Percentiles rank a stretch among this genome's conserved stretches.
Evolutionary conservation across 2,797 vertebrate genomes (phyloP).

Genomic region (Anolis apletophallus): DNA sequence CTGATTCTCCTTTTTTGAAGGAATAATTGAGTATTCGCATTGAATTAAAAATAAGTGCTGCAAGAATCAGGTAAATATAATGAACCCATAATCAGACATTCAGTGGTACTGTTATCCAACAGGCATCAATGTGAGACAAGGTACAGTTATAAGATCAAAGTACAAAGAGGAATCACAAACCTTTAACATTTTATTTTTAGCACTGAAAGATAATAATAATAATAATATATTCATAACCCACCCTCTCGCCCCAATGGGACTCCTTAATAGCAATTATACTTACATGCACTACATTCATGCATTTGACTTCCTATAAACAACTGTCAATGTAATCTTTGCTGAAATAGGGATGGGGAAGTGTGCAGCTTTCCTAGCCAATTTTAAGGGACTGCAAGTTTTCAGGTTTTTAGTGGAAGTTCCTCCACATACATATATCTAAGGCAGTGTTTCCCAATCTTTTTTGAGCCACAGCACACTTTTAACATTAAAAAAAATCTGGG

Average conservation of each 20-base stretch:
- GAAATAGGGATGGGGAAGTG: no score
- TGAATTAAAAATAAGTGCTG: background rate
- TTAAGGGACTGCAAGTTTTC: no score
- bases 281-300: background rate
- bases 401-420: no score
- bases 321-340: background rate
- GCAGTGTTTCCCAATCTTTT: no score
- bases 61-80: background rate
- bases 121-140: background rate
- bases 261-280: background rate
- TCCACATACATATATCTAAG: no score
- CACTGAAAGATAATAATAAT: background rate
- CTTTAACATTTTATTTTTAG: background rate
- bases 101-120: background rate
- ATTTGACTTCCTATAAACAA: background rate
- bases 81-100: background rate
- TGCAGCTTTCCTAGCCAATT: no score
- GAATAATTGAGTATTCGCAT: background rate
- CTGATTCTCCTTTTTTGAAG: background rate
- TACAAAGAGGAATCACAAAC: background rate
- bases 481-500: no score
- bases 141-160: background rate
- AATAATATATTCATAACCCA: no score
- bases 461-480: no score
- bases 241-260: no score